Conservation (phyloP, 1,140 invertebrate species). For the Dendrolimus punctatus region DNA sequence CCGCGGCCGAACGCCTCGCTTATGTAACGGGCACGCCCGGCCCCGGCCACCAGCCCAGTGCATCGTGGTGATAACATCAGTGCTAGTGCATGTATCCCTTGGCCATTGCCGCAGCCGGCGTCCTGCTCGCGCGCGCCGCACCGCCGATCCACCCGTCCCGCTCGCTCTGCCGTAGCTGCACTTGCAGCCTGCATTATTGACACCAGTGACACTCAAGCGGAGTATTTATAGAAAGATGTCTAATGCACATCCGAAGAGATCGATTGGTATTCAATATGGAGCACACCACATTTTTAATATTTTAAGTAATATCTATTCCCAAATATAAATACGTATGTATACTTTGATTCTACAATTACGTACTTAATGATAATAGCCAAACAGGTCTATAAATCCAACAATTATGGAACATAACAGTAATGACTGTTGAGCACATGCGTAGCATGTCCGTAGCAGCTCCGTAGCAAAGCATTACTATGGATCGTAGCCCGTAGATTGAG, state of each 20-base stretch:
- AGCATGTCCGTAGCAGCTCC: slow-evolving; percentile 12
- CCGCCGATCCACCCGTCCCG: slow-evolving; percentile 26
- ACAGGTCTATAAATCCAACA: no score
- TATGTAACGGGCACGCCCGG: slow-evolving; percentile 38
- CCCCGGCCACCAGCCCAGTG: slow-evolving; percentile 19
- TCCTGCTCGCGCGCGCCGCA: slow-evolving; percentile 29
- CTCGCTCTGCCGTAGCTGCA: slow-evolving; percentile 47
- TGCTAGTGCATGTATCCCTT: slow-evolving; percentile 13
- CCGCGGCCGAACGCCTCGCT: slow-evolving; percentile 21
- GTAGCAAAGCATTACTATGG: neutral
- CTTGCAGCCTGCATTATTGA: slow-evolving; percentile 53
- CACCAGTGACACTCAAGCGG: slow-evolving; percentile 20
- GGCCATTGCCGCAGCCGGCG: slow-evolving; percentile 38
- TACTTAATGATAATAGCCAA: no score
- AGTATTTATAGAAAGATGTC: no score
- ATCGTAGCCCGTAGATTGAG: slow-evolving; percentile 5
- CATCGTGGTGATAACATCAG: slow-evolving; percentile 14
- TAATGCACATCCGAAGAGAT: neutral
- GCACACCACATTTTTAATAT: no score
- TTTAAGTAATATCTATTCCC: no score
- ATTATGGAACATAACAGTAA: slow-evolving; percentile 3
- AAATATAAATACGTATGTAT: no score
- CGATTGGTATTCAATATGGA: neutral
- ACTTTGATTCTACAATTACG: no score
- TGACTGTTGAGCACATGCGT: slow-evolving; percentile 17